Conservation (phyloP, 2,888 invertebrate genomes). For the Muschampia plurimacula region DNA sequence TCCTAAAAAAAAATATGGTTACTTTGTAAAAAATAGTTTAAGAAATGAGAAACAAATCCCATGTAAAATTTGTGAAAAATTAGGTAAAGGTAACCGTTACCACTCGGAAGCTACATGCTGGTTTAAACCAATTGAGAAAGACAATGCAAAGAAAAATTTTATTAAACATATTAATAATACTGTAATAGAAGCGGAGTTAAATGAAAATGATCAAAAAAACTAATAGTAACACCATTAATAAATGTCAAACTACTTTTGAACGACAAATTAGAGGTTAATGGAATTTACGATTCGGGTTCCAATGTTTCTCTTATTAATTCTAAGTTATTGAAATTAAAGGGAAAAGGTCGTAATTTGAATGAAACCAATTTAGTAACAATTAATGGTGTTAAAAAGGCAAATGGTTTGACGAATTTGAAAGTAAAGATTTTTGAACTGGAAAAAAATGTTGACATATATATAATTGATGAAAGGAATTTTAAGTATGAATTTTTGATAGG, state of each 20-base stretch:
- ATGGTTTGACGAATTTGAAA: slow-evolving; percentile 37
- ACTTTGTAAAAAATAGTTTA: not conserved
- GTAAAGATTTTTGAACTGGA: slow-evolving; percentile 43
- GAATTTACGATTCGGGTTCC: slow-evolving; percentile 18
- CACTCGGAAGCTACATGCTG: slow-evolving; percentile 36
- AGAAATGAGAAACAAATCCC: not conserved
- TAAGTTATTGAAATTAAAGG: slow-evolving; percentile 14
- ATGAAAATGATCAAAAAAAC: slow-evolving; percentile 3
- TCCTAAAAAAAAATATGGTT: slow-evolving; percentile 17
- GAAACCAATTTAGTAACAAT: slow-evolving; percentile 18
- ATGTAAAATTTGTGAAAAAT: slow-evolving; percentile 30
- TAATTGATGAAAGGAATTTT: slow-evolving; percentile 46
- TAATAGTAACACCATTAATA: slow-evolving; percentile 24
- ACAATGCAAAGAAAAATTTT: slow-evolving; percentile 7
- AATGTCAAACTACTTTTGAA: slow-evolving; percentile 8
- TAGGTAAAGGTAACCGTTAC: slow-evolving; percentile 39
- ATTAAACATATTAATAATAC: slow-evolving; percentile 32
- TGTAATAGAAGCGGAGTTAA: slow-evolving; percentile 36
- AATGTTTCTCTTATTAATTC: slow-evolving; percentile 23
- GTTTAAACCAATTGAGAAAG: slow-evolving; percentile 3
- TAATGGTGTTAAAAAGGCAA: slow-evolving; percentile 29
- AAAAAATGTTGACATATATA: slow-evolving; percentile 41
- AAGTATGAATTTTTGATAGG: slow-evolving; percentile 47
- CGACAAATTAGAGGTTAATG: not conserved
- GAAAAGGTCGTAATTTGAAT: not conserved